Evolutionary conservation across 2,888 invertebrate species (phyloP), one percentile per base, ranked within the genome.

Genomic region (Megalurothrips usitatus): DNA sequence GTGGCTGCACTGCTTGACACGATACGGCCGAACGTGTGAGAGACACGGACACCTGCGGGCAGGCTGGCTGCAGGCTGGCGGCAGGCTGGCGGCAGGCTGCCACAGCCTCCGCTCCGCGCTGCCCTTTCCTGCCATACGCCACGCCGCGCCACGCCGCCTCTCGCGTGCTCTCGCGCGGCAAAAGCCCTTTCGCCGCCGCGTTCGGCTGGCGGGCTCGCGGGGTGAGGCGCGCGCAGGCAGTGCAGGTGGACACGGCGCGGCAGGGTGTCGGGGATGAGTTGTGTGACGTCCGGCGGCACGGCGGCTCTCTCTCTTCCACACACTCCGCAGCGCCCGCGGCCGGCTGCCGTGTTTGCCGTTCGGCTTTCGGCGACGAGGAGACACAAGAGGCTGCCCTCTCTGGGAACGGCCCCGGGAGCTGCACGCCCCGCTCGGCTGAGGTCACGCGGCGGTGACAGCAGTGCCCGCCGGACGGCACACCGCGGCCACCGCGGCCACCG

Each of bases 31-130:
- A 75, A 75, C 68, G 68, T 26, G 68, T 75, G 68, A n/a, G 26
- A 75, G 68, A 75, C 58, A 58, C 58, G 26, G 68, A 75, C 58
- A 58, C 58, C 58, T 58, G 58, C 58, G 26, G 68, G 26, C 58
- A 75, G 68, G 26, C 12, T n/a, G 9, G 26, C 12, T 23, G 26
- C 68, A 12, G n/a, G n/a, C n/a, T n/a, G n/a, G n/a, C n/a, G n/a
- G n/a, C 58, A 75, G 68, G 26, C 12, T n/a, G 9, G 26, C 12
- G n/a, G n/a, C 58, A 75, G 68, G 26, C 12, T n/a, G 9, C 12
- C 11, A 12, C 68, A 12, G 68, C 68, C 26, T 26, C 68, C 12
- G 23, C 26, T 1, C n/a, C 58, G 17, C 58, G 1, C 58, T 58
- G 19, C n/a, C 58, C 17, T 43, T 2, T 6, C 34, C 34, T 43